Evolutionary conservation across 2,888 invertebrate species (phyloP).

Genomic region (Drosophila mettleri): DNA sequence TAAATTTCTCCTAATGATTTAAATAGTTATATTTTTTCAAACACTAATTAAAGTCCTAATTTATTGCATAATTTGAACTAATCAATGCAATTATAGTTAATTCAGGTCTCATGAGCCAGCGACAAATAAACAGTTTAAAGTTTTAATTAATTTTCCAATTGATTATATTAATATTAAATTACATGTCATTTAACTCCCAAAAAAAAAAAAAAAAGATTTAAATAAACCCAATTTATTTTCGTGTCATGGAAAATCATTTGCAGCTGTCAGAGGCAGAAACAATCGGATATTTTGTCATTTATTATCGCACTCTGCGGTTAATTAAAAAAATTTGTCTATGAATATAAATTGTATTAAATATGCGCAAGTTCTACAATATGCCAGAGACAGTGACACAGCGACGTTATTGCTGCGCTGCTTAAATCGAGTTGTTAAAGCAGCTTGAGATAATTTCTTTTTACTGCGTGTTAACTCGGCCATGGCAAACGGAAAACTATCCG

Average conservation of each 20-base stretch:
- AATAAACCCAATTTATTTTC: background rate
- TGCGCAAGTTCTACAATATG: background rate
- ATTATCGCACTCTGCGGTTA: conserved; percentile 8
- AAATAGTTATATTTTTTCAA: background rate
- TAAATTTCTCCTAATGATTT: too few species aligned
- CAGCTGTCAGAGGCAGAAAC: conserved; percentile 5
- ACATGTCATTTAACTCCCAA: background rate
- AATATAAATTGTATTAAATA: conserved; percentile 3
- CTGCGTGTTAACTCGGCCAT: background rate
- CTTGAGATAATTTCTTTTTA: background rate
- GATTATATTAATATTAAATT: conserved; percentile 3
- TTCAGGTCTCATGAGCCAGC: background rate
- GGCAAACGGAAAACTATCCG: conserved; percentile 7
- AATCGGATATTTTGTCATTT: conserved; percentile 6
- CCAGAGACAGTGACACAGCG: too few species aligned
- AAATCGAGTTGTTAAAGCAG: background rate
- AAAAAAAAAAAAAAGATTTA: background rate
- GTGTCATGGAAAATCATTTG: conserved; percentile 9
- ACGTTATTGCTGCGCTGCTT: too few species aligned
- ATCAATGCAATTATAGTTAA: conserved; percentile 3
- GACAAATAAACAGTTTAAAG: conserved; percentile 9
- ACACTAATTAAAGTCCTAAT: background rate
- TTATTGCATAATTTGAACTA: background rate
- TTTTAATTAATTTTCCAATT: conserved; percentile 1
- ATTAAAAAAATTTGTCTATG: background rate